These are phyloP conservation scores for Drosophila kanapiae DNA, from an alignment of 1,140 invertebrate species.

Conservation along the genomic window DNA sequence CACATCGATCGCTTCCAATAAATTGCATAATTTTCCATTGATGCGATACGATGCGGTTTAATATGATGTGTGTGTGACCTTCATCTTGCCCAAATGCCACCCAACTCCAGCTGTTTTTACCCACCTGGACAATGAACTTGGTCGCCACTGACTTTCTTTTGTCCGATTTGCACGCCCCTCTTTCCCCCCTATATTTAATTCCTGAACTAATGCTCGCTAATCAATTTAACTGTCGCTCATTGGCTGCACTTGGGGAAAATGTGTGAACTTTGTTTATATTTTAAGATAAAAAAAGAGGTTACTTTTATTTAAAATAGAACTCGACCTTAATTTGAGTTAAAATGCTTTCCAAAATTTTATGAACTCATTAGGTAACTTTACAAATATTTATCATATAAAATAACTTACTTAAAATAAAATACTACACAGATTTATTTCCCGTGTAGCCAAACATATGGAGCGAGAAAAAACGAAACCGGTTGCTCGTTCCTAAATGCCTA, in stretches of 20 bases:
- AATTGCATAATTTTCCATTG: conserved; percentile 67
- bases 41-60: conserved; percentile 11
- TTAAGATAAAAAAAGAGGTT: background rate
- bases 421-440: background rate
- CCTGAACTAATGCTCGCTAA: conserved; percentile 54
- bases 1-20: conserved; percentile 20
- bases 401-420: background rate
- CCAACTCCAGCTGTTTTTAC: background rate
- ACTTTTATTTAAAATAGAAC: background rate
- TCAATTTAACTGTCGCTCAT: conserved; percentile 61
- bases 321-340: too few relatives aligned
- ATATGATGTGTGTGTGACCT: conserved; percentile 55
- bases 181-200: conserved; percentile 11
- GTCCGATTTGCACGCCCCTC: conserved; percentile 26
- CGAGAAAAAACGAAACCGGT: conserved; percentile 14
- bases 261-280: background rate
- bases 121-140: conserved; percentile 73
- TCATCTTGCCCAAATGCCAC: conserved; percentile 34
- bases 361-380: too few relatives aligned
- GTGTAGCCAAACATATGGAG: conserved; percentile 24
- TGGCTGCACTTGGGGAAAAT: conserved; percentile 2
- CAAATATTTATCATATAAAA: background rate
- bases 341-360: background rate
- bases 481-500: conserved; percentile 10
- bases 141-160: conserved; percentile 57